Conservation (phyloP, 2,113 vertebrate genomes). For the Perca fluviatilis region DNA sequence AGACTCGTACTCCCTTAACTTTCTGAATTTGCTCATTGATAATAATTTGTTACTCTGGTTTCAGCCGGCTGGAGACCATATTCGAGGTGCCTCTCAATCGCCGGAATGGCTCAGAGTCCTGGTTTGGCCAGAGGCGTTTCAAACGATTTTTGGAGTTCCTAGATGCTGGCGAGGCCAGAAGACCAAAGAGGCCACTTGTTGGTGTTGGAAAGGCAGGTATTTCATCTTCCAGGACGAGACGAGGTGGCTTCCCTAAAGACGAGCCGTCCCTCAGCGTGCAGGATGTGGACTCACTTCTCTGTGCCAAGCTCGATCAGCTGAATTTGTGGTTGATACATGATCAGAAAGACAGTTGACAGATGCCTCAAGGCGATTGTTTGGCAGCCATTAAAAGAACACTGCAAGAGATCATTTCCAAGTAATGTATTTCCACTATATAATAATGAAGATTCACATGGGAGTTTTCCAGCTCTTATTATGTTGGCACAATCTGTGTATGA, state of each 20-base stretch:
- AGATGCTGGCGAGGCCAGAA: conserved; percentile 85
- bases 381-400: conserved; percentile 13
- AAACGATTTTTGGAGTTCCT: conserved; percentile 88
- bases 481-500: conserved; percentile 16
- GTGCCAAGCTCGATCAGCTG: conserved; percentile 82
- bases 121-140: conserved; percentile 87
- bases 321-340: conserved; percentile 74
- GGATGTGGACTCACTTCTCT: conserved; percentile 87
- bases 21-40: not conserved
- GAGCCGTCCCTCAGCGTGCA: conserved; percentile 64
- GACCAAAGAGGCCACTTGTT: conserved; percentile 81
- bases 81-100: conserved; percentile 89
- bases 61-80: conserved; percentile 90
- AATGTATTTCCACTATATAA: not conserved
- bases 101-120: conserved; percentile 86
- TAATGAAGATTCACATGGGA: not conserved
- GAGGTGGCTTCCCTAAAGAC: conserved; percentile 72
- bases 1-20: not conserved
- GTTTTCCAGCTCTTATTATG: conserved; percentile 7
- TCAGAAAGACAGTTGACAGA: conserved; percentile 61
- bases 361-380: not conserved
- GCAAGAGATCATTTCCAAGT: not conserved
- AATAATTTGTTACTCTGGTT: not conserved
- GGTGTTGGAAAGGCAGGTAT: conserved; percentile 50
- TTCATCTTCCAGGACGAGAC: conserved; percentile 69